phyloP scores from a whole-genome alignment of 2,113 vertebrate species.

The Tricholaema leucomelas region DNA sequence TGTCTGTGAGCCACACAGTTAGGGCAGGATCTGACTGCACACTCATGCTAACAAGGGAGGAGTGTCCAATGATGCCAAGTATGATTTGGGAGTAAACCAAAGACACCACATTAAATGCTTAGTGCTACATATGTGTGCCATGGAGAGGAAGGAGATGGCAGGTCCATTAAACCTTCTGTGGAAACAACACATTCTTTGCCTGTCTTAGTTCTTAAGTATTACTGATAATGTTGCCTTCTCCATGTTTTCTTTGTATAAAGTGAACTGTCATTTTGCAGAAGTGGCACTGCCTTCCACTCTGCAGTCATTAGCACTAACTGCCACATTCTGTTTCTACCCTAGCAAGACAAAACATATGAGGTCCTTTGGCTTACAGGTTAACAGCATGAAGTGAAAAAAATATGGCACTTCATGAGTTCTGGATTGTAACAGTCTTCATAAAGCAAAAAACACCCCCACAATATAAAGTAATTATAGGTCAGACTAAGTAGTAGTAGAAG shows the following conservation, averaged over 20 bases:
- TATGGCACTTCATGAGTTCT: not conserved
- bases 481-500: too few species aligned
- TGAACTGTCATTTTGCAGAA: not conserved
- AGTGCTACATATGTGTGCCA: not conserved
- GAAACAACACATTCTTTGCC: constrained; percentile 1
- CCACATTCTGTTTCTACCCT: not conserved
- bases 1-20: not conserved
- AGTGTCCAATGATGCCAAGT: not conserved
- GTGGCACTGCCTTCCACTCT: not conserved
- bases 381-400: not conserved
- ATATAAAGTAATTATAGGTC: too few species aligned
- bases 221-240: not conserved
- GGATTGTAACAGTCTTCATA: not conserved
- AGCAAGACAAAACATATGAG: not conserved
- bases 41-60: not conserved
- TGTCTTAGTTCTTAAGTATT: not conserved
- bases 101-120: constrained; percentile 18
- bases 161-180: constrained; percentile 17
- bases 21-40: not conserved
- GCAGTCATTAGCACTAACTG: not conserved
- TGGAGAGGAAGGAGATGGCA: constrained; percentile 5
- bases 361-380: not conserved
- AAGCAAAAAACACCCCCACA: not conserved
- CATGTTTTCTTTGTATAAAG: not conserved
- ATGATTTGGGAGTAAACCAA: constrained; percentile 7